A percentile compares a stretch with the other conserved stretches of the same genome.
These are phyloP conservation scores for Nannospalax galili DNA, from an alignment of 2,113 vertebrate genomes.

Conservation along the genomic window DNA sequence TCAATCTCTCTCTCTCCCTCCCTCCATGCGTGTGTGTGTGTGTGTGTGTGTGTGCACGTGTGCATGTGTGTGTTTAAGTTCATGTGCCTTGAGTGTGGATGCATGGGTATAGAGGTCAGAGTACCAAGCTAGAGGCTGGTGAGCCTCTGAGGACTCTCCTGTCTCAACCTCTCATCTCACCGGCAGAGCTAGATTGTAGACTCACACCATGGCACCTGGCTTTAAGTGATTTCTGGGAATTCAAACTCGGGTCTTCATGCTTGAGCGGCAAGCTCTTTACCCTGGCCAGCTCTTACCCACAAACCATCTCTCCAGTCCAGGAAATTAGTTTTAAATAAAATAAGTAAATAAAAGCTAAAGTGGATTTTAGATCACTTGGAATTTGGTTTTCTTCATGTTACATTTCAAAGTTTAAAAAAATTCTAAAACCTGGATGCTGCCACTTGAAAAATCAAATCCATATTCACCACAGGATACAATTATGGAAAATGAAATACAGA, in stretches of 20 bases:
- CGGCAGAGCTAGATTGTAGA: not conserved
- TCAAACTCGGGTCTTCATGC: not conserved
- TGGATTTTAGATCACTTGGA: slow-evolving; percentile 36
- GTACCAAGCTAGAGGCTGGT: not conserved
- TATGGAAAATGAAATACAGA: not conserved
- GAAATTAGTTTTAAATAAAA: slow-evolving; percentile 37
- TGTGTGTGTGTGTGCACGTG: too few species aligned
- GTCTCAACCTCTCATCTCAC: not conserved
- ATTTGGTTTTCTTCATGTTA: slow-evolving; percentile 44
- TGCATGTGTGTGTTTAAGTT: too few species aligned
- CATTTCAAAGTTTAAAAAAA: not conserved
- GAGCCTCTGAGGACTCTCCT: not conserved
- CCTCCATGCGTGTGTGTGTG: too few species aligned
- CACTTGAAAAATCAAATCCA: slow-evolving; percentile 42
- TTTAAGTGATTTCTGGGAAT: not conserved
- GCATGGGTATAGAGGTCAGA: too few species aligned
- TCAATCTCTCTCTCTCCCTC: too few species aligned
- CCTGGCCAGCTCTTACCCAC: too few species aligned
- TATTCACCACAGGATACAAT: not conserved
- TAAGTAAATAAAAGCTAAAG: slow-evolving; percentile 6
- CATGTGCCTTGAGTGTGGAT: too few species aligned
- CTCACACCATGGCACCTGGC: not conserved
- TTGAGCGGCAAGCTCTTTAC: not conserved
- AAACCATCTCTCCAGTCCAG: not conserved
- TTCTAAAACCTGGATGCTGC: not conserved